A percentile compares a stretch with the other conserved stretches of the same genome.
These are phyloP conservation scores for Leptopilina myrica DNA, from an alignment of 2,888 invertebrate genomes.

Conservation along the genomic window DNA sequence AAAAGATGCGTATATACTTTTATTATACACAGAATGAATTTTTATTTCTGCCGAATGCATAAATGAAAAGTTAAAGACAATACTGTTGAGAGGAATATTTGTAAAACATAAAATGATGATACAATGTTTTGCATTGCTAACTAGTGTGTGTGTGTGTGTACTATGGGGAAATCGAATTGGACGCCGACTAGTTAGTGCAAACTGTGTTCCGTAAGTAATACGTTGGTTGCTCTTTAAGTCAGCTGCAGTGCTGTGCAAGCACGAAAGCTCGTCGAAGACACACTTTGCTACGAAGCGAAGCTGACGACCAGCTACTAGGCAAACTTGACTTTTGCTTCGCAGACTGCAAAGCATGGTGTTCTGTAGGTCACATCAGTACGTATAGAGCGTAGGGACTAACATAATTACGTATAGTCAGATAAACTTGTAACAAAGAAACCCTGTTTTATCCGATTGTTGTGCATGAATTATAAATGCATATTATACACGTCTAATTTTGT, in stretches of 20 bases:
- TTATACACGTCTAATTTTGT: background rate
- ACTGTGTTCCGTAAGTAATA: slow-evolving; percentile 21
- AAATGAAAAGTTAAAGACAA: no score
- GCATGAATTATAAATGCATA: background rate
- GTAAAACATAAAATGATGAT: no score
- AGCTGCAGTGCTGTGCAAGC: slow-evolving; percentile 68
- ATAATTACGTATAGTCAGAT: background rate
- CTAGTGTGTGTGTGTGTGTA: no score
- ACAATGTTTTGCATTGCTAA: no score
- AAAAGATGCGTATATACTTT: no score
- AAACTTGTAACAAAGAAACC: background rate
- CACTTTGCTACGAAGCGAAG: slow-evolving; percentile 74
- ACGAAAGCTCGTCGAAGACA: slow-evolving; percentile 72
- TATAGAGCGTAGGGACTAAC: slow-evolving; percentile 43
- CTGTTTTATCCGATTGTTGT: background rate
- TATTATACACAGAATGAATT: no score
- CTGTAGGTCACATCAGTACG: slow-evolving; percentile 55
- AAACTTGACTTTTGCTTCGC: slow-evolving; percentile 56
- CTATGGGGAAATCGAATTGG: no score
- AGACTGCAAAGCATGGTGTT: slow-evolving; percentile 48
- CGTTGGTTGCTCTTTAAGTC: slow-evolving; percentile 73
- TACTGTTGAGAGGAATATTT: no score
- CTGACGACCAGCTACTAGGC: slow-evolving; percentile 63
- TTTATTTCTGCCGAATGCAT: no score
- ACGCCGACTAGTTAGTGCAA: no score